These are phyloP conservation scores for Ranitomeya variabilis DNA, from an alignment of 2,113 vertebrate genomes.

Conservation along the genomic window DNA sequence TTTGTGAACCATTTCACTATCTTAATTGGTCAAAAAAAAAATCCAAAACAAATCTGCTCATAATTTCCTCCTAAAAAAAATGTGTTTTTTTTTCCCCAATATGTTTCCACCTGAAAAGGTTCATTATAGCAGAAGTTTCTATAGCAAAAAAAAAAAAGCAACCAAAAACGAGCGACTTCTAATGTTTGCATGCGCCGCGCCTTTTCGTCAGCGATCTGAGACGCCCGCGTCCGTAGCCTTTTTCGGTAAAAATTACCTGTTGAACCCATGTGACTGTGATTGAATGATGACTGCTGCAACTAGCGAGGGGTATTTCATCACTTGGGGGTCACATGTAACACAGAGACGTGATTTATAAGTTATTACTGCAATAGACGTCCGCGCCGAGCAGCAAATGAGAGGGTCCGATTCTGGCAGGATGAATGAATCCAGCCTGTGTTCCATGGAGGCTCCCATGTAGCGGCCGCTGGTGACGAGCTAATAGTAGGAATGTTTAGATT, in stretches of 20 bases:
- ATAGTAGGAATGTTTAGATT: slow-evolving; percentile 14
- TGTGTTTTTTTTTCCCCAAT: neutral
- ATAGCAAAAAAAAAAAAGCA: neutral
- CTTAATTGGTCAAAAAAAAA: too few relatives aligned
- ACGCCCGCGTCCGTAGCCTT: neutral
- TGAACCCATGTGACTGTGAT: slow-evolving; percentile 7
- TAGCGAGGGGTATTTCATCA: slow-evolving; percentile 62
- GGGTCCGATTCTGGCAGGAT: slow-evolving; percentile 30
- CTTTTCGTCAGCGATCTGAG: neutral
- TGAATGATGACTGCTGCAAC: slow-evolving; percentile 62
- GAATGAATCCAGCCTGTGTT: slow-evolving; percentile 55
- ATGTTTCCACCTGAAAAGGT: neutral
- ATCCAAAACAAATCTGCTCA: neutral
- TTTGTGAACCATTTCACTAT: too few relatives aligned
- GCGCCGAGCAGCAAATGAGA: neutral
- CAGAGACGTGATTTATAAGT: slow-evolving; percentile 60
- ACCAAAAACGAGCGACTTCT: neutral
- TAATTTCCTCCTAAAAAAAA: neutral
- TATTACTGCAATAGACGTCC: slow-evolving; percentile 41
- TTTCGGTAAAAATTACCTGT: slow-evolving; percentile 38
- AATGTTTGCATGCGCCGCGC: neutral
- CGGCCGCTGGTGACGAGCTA: neutral
- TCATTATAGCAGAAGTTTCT: neutral
- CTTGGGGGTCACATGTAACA: slow-evolving; percentile 60
- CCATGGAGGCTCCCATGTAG: slow-evolving; percentile 31